Percentiles rank a stretch among this genome's conserved stretches.
Evolutionary conservation across 2,113 vertebrate species (phyloP).

Genomic region (Tringa solitaria): DNA sequence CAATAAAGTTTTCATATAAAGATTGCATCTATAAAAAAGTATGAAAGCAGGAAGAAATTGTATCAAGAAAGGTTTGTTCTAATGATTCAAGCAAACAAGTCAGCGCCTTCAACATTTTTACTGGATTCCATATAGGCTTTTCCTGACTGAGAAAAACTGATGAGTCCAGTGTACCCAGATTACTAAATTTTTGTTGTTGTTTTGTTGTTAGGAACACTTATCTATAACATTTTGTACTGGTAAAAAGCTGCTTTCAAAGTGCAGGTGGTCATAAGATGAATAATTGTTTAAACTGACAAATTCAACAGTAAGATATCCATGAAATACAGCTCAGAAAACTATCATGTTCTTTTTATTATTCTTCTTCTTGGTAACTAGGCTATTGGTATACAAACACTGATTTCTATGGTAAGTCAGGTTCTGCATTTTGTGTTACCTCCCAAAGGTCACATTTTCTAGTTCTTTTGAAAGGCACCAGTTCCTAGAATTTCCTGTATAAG

Average conservation of each 20-base stretch:
- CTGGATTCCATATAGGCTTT: background rate
- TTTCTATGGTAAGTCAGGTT: background rate
- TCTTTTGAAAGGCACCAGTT: background rate
- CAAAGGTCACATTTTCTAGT: constrained; percentile 37
- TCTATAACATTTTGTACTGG: background rate
- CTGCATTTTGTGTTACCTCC: background rate
- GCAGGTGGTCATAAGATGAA: background rate
- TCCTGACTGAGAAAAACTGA: background rate
- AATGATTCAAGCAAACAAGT: background rate
- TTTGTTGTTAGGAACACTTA: background rate
- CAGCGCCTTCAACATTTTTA: background rate
- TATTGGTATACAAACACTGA: constrained; percentile 31
- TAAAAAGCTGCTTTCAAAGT: background rate
- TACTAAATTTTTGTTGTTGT: background rate
- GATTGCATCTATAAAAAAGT: background rate
- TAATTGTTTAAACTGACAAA: background rate
- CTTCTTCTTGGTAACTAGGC: background rate
- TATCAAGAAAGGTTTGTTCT: background rate
- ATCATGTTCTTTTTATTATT: background rate
- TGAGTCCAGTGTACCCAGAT: background rate
- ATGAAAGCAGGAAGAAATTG: background rate
- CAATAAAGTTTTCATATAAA: background rate
- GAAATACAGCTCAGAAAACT: background rate
- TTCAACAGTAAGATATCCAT: background rate
- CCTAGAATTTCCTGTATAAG: background rate